These are phyloP conservation scores for Erebia ligea DNA, from an alignment of 2,888 invertebrate genomes.

Conservation along the genomic window DNA sequence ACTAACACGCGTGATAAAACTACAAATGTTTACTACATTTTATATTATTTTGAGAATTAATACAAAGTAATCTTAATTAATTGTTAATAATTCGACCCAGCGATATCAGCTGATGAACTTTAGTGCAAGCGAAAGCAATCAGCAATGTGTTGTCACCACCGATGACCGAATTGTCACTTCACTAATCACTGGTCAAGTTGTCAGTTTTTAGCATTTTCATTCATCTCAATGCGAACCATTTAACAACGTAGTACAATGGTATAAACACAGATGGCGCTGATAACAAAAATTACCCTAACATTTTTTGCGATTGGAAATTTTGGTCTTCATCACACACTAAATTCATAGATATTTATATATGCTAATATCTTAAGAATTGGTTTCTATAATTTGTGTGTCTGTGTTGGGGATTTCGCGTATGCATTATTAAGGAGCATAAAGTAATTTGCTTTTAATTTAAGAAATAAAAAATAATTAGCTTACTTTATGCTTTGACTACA, in stretches of 20 bases:
- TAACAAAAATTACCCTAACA: neutral
- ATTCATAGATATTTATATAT: too few relatives aligned
- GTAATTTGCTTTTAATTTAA: too few relatives aligned
- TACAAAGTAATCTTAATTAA: constrained; percentile 39
- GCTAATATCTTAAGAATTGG: too few relatives aligned
- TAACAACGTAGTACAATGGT: neutral
- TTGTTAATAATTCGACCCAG: constrained; percentile 41
- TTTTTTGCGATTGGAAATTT: neutral
- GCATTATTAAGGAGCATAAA: too few relatives aligned
- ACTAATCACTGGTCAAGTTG: neutral
- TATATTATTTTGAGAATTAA: constrained; percentile 39
- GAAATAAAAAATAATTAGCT: too few relatives aligned
- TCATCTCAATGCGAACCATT: constrained; percentile 7
- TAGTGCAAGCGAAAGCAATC: constrained; percentile 36
- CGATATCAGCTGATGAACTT: constrained; percentile 50
- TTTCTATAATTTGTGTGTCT: too few relatives aligned
- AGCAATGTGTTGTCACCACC: constrained; percentile 15
- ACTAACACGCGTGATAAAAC: constrained; percentile 39
- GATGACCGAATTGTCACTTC: too few relatives aligned
- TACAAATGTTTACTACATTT: constrained; percentile 40
- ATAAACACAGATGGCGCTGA: constrained; percentile 5
- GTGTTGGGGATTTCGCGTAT: too few relatives aligned
- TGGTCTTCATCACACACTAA: neutral
- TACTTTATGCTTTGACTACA: too few relatives aligned
- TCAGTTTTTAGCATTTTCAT: neutral